A percentile compares a stretch with the other conserved stretches of the same genome.
phyloP scores from a whole-genome alignment of 2,888 invertebrate genomes.

The Perdita meconis region DNA sequence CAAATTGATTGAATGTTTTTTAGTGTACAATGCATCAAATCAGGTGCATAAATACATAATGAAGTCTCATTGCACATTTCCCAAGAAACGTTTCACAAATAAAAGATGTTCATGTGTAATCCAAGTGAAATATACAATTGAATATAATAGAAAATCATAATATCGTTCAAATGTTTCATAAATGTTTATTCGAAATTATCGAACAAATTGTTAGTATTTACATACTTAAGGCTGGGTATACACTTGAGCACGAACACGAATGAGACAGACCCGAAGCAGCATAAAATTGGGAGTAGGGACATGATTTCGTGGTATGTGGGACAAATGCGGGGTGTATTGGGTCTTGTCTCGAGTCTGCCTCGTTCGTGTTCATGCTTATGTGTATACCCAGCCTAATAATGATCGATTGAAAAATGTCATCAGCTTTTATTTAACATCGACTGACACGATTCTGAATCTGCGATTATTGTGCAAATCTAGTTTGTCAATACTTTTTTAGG shows the following conservation, averaged over 20 bases:
- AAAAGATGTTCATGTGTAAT: conserved; percentile 1
- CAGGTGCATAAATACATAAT: conserved; percentile 4
- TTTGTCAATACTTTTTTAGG: conserved; percentile 75
- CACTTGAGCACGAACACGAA: too few species aligned
- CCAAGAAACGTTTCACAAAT: conserved; percentile 6
- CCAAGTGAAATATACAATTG: conserved; percentile 1
- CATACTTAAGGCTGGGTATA: too few species aligned
- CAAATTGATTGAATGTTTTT: conserved; percentile 17
- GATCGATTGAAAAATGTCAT: conserved; percentile 24
- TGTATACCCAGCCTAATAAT: too few species aligned
- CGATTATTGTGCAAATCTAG: conserved; percentile 29
- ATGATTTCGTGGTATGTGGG: too few species aligned
- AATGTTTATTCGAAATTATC: conserved; percentile 16
- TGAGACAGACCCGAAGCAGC: too few species aligned
- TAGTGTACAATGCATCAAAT: conserved; percentile 14
- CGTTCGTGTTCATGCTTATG: too few species aligned
- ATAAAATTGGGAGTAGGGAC: too few species aligned
- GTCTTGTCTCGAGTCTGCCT: too few species aligned
- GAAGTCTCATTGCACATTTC: conserved; percentile 25
- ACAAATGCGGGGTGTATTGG: too few species aligned
- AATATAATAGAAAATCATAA: not conserved
- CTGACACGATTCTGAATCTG: conserved; percentile 12
- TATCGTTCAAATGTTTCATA: conserved; percentile 2
- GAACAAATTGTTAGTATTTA: conserved; percentile 36
- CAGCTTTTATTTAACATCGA: conserved; percentile 13